A percentile compares a stretch with the other conserved stretches of the same genome.
Evolutionary conservation across 2,888 invertebrate species (phyloP).

Genomic region (Drosophila phalerata): DNA sequence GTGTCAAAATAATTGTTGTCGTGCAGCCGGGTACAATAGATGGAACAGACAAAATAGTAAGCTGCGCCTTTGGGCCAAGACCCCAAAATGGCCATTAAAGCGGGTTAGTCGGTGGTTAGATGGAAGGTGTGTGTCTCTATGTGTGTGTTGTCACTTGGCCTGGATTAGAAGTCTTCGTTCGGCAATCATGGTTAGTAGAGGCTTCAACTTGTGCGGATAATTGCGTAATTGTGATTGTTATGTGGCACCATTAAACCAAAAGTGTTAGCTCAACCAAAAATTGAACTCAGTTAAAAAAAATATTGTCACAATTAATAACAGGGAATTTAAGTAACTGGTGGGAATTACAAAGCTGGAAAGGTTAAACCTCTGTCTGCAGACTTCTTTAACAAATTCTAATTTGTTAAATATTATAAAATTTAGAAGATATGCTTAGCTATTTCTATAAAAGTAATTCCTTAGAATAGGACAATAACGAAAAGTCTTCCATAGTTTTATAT

Average conservation of each 20-base stretch:
- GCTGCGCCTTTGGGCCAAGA: slow-evolving; percentile 21
- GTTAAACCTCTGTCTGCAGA: neutral
- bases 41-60: slow-evolving; percentile 16
- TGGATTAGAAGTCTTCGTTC: slow-evolving; percentile 21
- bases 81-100: slow-evolving; percentile 40
- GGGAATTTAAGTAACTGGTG: neutral
- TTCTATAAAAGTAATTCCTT: too few relatives aligned
- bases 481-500: too few relatives aligned
- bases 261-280: slow-evolving; percentile 49
- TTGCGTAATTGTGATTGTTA: slow-evolving; percentile 64
- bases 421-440: too few relatives aligned
- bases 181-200: slow-evolving; percentile 51
- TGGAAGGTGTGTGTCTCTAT: slow-evolving; percentile 31
- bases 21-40: slow-evolving; percentile 64
- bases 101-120: slow-evolving; percentile 54
- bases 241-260: slow-evolving; percentile 50
- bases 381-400: neutral
- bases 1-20: slow-evolving; percentile 75
- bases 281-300: slow-evolving; percentile 16
- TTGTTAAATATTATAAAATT: too few relatives aligned
- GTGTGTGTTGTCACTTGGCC: slow-evolving; percentile 7
- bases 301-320: slow-evolving; percentile 13
- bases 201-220: slow-evolving; percentile 34
- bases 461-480: too few relatives aligned
- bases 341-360: too few relatives aligned